Evolutionary conservation across 2,113 vertebrate species (phyloP).

Genomic region (Lanius collurio): DNA sequence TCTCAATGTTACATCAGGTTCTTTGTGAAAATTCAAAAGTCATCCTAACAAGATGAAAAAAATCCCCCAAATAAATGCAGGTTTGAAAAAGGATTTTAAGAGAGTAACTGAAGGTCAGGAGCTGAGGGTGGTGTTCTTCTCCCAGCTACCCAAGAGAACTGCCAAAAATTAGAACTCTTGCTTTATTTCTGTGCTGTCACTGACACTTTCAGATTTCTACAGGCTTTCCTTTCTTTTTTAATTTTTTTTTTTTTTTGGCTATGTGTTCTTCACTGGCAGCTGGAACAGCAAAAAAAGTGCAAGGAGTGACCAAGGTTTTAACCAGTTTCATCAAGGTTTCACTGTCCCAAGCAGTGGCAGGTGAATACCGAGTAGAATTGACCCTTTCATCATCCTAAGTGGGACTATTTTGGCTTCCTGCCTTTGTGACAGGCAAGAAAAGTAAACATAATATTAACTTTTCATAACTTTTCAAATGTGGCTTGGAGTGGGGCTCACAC

Average conservation of each 20-base stretch:
- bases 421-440: neutral
- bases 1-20: fast-evolving
- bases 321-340: neutral
- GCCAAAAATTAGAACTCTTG: neutral
- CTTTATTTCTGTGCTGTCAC: neutral
- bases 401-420: neutral
- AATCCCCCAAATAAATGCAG: neutral
- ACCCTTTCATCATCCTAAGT: neutral
- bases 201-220: fast-evolving
- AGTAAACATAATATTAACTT: neutral
- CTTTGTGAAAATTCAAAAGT: neutral
- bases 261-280: neutral
- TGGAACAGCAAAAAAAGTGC: neutral
- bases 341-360: neutral
- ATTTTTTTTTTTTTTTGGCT: no score
- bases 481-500: fast-evolving
- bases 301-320: neutral
- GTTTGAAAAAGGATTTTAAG: neutral
- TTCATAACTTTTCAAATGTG: neutral
- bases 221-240: neutral
- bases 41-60: neutral
- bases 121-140: neutral
- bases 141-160: neutral
- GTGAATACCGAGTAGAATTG: fast-evolving
- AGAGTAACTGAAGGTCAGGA: neutral